phyloP scores from a whole-genome alignment of 2,888 invertebrate species.

The Autographa pulchrina region DNA sequence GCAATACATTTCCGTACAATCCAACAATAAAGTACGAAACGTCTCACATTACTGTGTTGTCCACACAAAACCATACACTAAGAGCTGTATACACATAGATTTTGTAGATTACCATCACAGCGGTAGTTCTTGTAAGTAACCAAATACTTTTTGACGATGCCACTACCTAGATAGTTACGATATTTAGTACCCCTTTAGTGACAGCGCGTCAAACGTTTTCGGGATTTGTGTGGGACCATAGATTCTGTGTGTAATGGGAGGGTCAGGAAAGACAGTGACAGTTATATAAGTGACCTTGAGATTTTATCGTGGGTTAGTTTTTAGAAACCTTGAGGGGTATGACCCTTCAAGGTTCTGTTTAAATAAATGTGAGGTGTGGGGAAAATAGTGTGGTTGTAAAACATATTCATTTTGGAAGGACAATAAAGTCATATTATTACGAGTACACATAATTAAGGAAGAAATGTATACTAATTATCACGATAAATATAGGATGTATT shows the following conservation, averaged over 20 bases:
- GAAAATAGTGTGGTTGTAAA: too few species aligned
- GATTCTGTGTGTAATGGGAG: constrained; percentile 13
- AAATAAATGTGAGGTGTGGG: too few species aligned
- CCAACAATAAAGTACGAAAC: constrained; percentile 62
- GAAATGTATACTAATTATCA: too few species aligned
- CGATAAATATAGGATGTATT: too few species aligned
- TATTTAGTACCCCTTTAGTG: constrained; percentile 56
- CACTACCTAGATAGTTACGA: constrained; percentile 49
- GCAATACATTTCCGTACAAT: constrained; percentile 29
- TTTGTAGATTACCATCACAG: constrained; percentile 70
- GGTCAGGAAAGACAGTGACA: neutral
- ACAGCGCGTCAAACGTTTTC: constrained; percentile 42
- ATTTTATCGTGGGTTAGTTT: neutral
- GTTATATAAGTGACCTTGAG: neutral
- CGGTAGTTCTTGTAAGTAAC: constrained; percentile 75
- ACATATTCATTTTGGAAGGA: too few species aligned
- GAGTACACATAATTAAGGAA: too few species aligned
- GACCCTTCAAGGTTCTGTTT: too few species aligned
- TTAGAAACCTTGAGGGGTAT: neutral
- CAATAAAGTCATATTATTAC: too few species aligned
- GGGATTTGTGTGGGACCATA: constrained; percentile 26
- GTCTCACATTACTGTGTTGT: constrained; percentile 81
- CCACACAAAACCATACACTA: constrained; percentile 73
- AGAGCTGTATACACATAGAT: constrained; percentile 56
- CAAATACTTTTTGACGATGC: constrained; percentile 69